Evolutionary conservation across 2,888 invertebrate genomes (phyloP).

Genomic region (Therioaphis trifolii): DNA sequence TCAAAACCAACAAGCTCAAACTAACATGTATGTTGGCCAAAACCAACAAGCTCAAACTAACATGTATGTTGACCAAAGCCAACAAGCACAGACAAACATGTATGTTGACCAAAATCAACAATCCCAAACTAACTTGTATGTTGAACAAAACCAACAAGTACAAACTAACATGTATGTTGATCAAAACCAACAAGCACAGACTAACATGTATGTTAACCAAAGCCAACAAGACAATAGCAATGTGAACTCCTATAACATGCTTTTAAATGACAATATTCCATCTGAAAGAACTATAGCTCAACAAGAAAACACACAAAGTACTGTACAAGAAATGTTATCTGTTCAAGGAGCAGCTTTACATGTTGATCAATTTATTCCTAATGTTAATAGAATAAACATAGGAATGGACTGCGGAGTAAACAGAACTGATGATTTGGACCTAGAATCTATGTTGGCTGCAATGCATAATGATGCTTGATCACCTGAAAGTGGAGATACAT

Average conservation of each 20-base stretch:
- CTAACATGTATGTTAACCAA: not conserved
- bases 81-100: no score
- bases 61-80: no score
- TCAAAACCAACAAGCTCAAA: no score
- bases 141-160: not conserved
- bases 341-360: not conserved
- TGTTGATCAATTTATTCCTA: not conserved
- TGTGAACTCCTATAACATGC: not conserved
- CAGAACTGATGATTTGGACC: constrained; percentile 47
- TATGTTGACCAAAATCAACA: not conserved
- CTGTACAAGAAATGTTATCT: not conserved
- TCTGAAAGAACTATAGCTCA: not conserved
- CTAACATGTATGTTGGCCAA: no score
- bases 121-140: no score
- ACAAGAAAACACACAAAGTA: not conserved
- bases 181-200: not conserved
- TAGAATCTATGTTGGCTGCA: constrained; percentile 63
- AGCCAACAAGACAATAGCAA: not conserved
- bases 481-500: no score
- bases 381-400: not conserved
- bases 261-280: not conserved
- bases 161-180: not conserved
- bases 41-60: no score
- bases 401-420: not conserved
- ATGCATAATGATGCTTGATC: constrained; percentile 60